Evolutionary conservation across 2,113 vertebrate species (phyloP).

Genomic region (Turdus rufiventris): DNA sequence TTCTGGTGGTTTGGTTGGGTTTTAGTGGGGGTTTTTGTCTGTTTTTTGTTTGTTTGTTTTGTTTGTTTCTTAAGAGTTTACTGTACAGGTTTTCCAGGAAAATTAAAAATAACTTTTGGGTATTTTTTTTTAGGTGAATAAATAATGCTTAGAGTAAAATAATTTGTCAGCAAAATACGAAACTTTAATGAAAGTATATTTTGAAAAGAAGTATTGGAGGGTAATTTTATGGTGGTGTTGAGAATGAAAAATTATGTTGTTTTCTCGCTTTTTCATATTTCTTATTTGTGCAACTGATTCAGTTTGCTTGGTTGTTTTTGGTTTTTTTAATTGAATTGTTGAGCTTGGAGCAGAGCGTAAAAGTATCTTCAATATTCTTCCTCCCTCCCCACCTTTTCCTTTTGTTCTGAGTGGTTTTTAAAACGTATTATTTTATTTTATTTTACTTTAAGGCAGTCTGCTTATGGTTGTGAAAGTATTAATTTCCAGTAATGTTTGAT

Average conservation of each 20-base stretch:
- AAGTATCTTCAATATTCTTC: neutral
- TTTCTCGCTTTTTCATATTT: neutral
- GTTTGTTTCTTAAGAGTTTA: neutral
- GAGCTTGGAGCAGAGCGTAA: neutral
- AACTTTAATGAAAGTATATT: neutral
- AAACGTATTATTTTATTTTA: neutral
- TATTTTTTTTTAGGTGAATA: neutral
- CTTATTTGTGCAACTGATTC: neutral
- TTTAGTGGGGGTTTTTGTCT: neutral
- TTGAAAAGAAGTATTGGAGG: neutral
- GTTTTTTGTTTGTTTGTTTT: too few species aligned
- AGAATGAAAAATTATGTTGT: neutral
- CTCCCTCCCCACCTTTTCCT: fast-evolving
- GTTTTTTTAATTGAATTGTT: conserved; percentile 53
- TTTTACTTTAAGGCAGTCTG: neutral
- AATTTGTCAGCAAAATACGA: neutral
- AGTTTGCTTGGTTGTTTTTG: neutral
- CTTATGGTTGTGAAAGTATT: neutral
- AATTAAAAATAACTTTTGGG: neutral
- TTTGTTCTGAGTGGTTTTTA: neutral
- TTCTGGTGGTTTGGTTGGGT: neutral
- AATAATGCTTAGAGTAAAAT: neutral
- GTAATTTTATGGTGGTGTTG: neutral
- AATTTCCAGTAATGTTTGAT: neutral
- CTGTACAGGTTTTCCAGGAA: neutral